Evolutionary conservation across 1,140 invertebrate genomes (phyloP).

Genomic region (Mya arenaria): DNA sequence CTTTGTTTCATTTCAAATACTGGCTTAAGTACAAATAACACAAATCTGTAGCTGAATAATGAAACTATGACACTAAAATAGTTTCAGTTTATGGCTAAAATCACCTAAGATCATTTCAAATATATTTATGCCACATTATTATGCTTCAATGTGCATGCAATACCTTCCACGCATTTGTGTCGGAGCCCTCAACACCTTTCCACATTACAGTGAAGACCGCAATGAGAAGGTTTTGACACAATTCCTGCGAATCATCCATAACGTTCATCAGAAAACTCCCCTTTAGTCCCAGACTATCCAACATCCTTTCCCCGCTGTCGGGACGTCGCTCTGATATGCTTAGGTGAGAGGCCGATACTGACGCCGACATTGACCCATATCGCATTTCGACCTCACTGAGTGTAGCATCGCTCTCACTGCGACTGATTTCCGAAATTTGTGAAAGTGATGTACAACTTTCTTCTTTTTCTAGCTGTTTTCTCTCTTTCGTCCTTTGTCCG

Average conservation of each 20-base stretch:
- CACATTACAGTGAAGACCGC: slow-evolving; percentile 85
- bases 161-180: slow-evolving; percentile 84
- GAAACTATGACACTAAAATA: too few relatives aligned
- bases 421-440: slow-evolving; percentile 51
- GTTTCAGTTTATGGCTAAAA: too few relatives aligned
- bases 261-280: slow-evolving; percentile 64
- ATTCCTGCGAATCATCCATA: slow-evolving; percentile 82
- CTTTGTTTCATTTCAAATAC: too few relatives aligned
- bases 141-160: too few relatives aligned
- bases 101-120: too few relatives aligned
- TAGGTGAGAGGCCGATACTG: too few relatives aligned
- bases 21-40: too few relatives aligned
- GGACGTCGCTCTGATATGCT: slow-evolving; percentile 37
- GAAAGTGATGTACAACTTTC: slow-evolving; percentile 9
- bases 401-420: slow-evolving; percentile 66
- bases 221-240: slow-evolving; percentile 84
- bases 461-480: slow-evolving; percentile 54
- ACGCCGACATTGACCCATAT: slow-evolving; percentile 44
- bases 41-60: too few relatives aligned
- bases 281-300: slow-evolving; percentile 71
- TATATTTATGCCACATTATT: too few relatives aligned
- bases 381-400: slow-evolving; percentile 42
- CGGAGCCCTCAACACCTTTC: slow-evolving; percentile 85
- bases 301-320: slow-evolving; percentile 66
- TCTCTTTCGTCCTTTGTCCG: slow-evolving; percentile 63